phyloP scores from a whole-genome alignment of 2,888 invertebrate species.

The Melanotus villosus region DNA sequence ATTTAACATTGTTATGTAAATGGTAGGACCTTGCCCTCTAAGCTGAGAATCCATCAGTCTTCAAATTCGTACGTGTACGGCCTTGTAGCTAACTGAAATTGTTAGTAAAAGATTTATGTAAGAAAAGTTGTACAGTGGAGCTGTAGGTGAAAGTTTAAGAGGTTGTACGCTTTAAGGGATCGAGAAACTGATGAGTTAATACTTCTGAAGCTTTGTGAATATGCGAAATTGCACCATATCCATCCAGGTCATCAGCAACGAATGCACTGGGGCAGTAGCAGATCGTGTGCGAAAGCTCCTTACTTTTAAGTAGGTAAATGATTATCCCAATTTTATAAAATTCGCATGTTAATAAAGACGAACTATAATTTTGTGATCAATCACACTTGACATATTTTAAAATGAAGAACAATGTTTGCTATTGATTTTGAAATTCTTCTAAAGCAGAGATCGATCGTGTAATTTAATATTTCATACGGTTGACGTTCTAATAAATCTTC shows the following conservation, averaged over 20 bases:
- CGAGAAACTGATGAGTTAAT: not conserved
- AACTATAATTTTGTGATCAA: too few relatives aligned
- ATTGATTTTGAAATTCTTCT: too few relatives aligned
- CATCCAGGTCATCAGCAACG: not conserved
- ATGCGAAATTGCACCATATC: not conserved
- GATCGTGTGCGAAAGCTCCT: not conserved
- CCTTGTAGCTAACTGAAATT: not conserved
- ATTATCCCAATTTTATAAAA: too few relatives aligned
- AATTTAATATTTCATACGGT: too few relatives aligned
- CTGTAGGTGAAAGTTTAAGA: constrained; percentile 16
- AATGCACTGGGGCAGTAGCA: not conserved
- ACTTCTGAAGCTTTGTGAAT: not conserved
- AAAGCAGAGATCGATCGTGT: too few relatives aligned
- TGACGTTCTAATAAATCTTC: too few relatives aligned
- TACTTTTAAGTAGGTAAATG: too few relatives aligned
- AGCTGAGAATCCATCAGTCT: not conserved
- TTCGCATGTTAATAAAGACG: too few relatives aligned
- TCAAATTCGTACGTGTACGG: constrained; percentile 9
- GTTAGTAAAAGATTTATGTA: not conserved
- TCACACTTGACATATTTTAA: too few relatives aligned
- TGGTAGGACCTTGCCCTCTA: constrained; percentile 21
- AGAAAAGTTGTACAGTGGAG: not conserved
- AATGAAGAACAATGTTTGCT: too few relatives aligned
- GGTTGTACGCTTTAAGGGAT: constrained; percentile 13
- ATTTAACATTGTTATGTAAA: constrained; percentile 17